Evolutionary conservation across 2,113 vertebrate species (phyloP).

Genomic region (Potamarius usumacintae): DNA sequence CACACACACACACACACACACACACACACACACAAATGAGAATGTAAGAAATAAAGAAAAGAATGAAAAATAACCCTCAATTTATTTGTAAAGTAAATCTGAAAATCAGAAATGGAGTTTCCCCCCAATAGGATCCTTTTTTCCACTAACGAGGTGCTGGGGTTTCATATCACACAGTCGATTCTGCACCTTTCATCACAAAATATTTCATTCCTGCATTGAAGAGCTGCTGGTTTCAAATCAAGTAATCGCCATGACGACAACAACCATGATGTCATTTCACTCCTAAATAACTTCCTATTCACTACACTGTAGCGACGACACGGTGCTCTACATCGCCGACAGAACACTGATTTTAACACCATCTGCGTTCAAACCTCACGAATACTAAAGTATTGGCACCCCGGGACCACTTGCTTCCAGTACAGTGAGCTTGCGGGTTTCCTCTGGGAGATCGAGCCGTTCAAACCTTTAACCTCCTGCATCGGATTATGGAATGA

Average conservation of each 20-base stretch:
- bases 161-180: no score
- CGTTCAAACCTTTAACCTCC: neutral
- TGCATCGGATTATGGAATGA: neutral
- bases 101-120: neutral
- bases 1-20: slow-evolving; percentile 48
- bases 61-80: neutral
- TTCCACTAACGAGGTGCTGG: neutral
- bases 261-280: neutral
- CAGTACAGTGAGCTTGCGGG: neutral
- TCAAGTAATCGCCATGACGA: neutral
- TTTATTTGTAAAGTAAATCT: neutral
- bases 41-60: neutral
- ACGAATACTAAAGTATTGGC: neutral
- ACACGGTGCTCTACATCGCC: neutral
- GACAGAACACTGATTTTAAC: no score
- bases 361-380: neutral
- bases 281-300: no score
- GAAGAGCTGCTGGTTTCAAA: neutral
- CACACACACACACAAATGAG: slow-evolving; percentile 35
- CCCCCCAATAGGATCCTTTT: neutral
- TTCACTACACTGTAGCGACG: neutral
- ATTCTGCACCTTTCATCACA: no score
- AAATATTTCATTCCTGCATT: no score
- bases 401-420: neutral
- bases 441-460: neutral